Base-by-base conservation (phyloP, 2,797 vertebrate genomes). In the Darevskia mixta region DNA sequence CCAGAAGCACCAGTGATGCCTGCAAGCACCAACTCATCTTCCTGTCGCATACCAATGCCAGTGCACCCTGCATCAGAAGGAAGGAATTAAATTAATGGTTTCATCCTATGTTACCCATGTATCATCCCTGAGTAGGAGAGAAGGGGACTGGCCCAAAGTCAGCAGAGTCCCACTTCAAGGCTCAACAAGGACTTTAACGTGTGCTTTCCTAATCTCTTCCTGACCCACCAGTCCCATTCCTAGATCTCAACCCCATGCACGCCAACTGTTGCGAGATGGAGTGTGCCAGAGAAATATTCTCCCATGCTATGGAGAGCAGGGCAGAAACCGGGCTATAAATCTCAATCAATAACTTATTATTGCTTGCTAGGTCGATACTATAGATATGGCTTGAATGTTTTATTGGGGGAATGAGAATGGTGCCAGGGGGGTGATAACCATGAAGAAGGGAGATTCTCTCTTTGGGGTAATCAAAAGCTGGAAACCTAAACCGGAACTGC, bases 321-420 rank as follows among this genome's bases (percentile, higher is more conserved):
- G 5, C 20, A 25, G 38, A 88, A 72, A 49, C 11, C 13, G 7
- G n/a, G 78, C 11, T 75, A 76, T 89, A 89, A 89, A 89, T 89
- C 87, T 49, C 76, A 23, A 5, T 67, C 83, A 29, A 81, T 85
- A 67, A 66, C 67, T 85, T 81, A 67, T 10, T 15, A 89, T 76
- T 69, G 25, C 80, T 85, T 81, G 55, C 78, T 75, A 41, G 75
- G 78, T 69, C 87, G 49, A 89, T 89, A 85, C 49, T 80, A 81
- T 45, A 89, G 78, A 76, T 55, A 81, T 38, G 77, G 77, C 58
- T 89, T 73, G 79, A 64, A 67, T 85, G 83, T 85, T 89, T 89
- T 89, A 85, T 79, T n/a, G 83, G 77, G 77, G 77, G 41, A 67
- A 80, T 49, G 69, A 66, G 78, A 32, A 81, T 1, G 2, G 41